Evolutionary conservation across 2,797 vertebrate genomes (phyloP), one percentile per base, ranked within the genome.

Genomic region (Pseudochaenichthys georgianus): DNA sequence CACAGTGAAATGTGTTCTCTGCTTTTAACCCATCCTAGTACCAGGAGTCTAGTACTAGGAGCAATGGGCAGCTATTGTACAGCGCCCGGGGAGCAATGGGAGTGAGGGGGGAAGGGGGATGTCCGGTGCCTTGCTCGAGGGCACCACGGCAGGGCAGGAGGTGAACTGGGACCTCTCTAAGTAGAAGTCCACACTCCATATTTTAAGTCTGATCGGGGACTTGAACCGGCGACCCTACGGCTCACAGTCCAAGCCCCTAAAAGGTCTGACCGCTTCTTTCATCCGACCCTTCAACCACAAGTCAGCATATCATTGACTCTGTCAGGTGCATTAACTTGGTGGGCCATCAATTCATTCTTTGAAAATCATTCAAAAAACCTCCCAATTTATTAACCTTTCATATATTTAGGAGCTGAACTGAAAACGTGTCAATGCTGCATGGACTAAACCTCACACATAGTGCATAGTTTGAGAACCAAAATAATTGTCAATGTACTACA

Each of bases 391-490:
- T 84, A 81, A 73, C 62, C 62, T 81, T 71, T 84, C 34, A 1
- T 8, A 57, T 79, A 81, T 85, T 70, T 52, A 55, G 31, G 71
- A 78, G 75, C 13, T 68, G 46, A 65, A 23, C 68, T 65, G 60
- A 68, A 85, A 81, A 75, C 59, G 12, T 21, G 45, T 85, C 77
- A 75, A 63, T 66, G 73, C 78, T 52, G 77, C 80, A 86, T 77
- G 13, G 59, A 81, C 71, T 74, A 67, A 76, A 73, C 41, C 65
- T 70, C 71, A 64, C 48, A 74, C n/a, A 28, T 8, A 55, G 57
- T n/a, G 51, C 28, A 28, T 19, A 41, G 62, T 62, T 52, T 73
- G 16, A 34, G 28, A 47, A 12, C 17, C 16, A 11, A 34, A 34
- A 63, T 6, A 2, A 46, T 10, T 17, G 47, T 1, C 9, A 7